Percentiles rank a stretch among this genome's conserved stretches.
Evolutionary conservation across 2,113 vertebrate genomes (phyloP).

Genomic region (Hyaena hyaena): DNA sequence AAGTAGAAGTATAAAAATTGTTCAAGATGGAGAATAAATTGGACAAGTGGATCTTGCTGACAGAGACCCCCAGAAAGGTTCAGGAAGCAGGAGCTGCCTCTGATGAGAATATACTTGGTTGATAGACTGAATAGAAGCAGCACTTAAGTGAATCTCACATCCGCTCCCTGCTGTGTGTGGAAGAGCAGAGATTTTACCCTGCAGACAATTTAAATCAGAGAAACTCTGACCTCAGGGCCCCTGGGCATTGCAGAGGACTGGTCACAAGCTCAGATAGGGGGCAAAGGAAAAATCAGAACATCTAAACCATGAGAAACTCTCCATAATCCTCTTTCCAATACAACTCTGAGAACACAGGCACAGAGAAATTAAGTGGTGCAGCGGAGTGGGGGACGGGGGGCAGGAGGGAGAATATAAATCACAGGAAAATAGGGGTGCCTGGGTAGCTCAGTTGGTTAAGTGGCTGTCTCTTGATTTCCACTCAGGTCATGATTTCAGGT

Average conservation of each 20-base stretch:
- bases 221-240: background rate
- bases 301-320: background rate
- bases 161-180: background rate
- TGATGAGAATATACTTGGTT: background rate
- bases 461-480: no score
- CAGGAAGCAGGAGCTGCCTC: background rate
- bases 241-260: background rate
- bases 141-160: background rate
- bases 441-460: no score
- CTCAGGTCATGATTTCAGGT: no score
- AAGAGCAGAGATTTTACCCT: background rate
- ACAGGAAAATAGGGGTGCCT: no score
- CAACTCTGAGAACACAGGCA: background rate
- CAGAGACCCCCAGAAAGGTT: background rate
- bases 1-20: background rate
- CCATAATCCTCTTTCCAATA: background rate
- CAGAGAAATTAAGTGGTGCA: background rate
- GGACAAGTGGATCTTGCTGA: background rate
- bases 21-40: background rate
- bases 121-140: background rate
- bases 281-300: background rate
- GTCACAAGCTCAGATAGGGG: background rate
- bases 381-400: background rate
- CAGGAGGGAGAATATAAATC: background rate
- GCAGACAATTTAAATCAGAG: background rate